Evolutionary conservation across 92 coral and sea anemone species (phyloP), one percentile per base, ranked within the genome.

Genomic region (Epizoanthus fatuus): DNA sequence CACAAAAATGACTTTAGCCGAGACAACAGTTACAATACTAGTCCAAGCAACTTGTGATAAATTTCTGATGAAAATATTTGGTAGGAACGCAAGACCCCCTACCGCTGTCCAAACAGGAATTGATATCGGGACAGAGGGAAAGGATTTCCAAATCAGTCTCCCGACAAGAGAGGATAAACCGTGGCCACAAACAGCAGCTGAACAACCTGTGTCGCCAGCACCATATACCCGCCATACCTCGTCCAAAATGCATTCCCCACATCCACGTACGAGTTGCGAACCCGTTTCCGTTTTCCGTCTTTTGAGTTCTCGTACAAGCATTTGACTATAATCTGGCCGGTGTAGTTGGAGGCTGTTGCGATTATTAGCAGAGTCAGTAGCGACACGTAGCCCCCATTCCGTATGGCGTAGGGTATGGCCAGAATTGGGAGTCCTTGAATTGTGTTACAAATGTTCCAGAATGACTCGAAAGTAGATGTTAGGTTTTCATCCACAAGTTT

Each of bases 21-120:
- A 91, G 39, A 94, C 70, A 55, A 96, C 96, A 1, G 98, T 95
- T 9, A 94, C 76, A 64, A 96, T 85, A 79, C 99, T 96, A 39
- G 98, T 96, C 99, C 99, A 96, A 2, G 99, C 98, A 52, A 96
- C 99, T 87, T 96, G 99, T 1, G 98, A 94, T 9, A 96, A 86
- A 75, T 96, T 96, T 65, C 87, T 90, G 8, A 96, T 81, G 67
- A 94, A 93, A 54, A 94, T 84, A 70, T 96, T 96, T 42, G 99
- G 99, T 20, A 95, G 56, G 66, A 96, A 96, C 7, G 93, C 88
- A 11, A 94, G 35, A 3, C 98, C 98, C 4, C 99, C 95, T 8
- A 93, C 66, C 14, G 90, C 74, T 4, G 96, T 96, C 99, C 99
- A 96, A 53, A 93, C 39, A 84, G 96, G 90, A 47, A 90, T 87